Conservation (phyloP, 2,113 vertebrate genomes). For the Gallinago undulata region DNA sequence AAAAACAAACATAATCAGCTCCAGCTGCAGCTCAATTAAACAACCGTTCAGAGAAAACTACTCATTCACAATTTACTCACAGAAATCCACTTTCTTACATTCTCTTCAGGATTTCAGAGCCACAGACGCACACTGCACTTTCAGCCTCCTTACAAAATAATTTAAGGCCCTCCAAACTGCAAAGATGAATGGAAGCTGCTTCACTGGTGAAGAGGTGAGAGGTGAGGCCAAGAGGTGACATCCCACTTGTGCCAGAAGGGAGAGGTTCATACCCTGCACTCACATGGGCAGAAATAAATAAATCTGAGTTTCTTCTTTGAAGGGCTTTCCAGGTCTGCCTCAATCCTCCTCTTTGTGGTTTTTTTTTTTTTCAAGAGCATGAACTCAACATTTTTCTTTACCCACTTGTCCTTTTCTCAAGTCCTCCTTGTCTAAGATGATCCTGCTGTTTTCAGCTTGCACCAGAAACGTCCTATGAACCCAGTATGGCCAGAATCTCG, state of each 20-base stretch:
- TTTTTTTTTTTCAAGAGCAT: background rate
- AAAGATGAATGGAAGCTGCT: background rate
- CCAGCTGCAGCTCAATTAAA: conserved; percentile 68
- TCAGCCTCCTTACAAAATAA: background rate
- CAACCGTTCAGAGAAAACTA: conserved; percentile 19
- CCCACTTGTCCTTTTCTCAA: background rate
- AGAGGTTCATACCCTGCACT: background rate
- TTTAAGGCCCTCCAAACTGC: background rate
- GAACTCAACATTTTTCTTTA: background rate
- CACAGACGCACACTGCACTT: background rate
- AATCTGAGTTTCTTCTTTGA: background rate
- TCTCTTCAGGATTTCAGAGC: conserved; percentile 2
- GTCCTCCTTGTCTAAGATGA: background rate
- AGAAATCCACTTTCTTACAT: conserved; percentile 19
- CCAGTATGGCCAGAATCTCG: background rate
- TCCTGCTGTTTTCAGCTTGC: background rate
- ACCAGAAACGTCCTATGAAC: background rate
- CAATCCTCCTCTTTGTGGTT: background rate
- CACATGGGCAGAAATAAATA: background rate
- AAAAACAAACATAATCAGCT: conserved; percentile 66
- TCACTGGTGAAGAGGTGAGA: background rate
- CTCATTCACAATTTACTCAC: conserved; percentile 28
- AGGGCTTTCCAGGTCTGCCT: background rate
- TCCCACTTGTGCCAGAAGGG: background rate
- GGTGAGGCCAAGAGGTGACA: background rate